Evolutionary conservation across 2,888 invertebrate species (phyloP).

Genomic region (Argynnis bischoffii): DNA sequence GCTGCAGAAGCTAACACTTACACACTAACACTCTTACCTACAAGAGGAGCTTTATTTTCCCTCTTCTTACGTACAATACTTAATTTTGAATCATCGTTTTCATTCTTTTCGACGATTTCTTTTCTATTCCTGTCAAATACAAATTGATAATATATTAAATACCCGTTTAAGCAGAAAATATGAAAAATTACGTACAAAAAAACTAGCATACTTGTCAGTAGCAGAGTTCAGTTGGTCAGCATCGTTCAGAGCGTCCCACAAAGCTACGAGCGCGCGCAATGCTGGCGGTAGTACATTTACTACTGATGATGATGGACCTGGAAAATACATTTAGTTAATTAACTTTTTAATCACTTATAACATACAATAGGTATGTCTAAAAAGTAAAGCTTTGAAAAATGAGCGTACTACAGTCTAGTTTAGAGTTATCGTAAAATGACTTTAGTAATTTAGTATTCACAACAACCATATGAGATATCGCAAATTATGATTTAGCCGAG

Average conservation of each 20-base stretch:
- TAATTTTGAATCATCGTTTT: constrained; percentile 53
- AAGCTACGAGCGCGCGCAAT: constrained; percentile 90
- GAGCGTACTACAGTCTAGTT: too few relatives aligned
- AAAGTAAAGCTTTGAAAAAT: too few relatives aligned
- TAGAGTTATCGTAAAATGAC: too few relatives aligned
- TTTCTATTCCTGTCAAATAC: constrained; percentile 52
- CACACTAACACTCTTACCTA: constrained; percentile 58
- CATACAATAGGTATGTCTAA: too few relatives aligned
- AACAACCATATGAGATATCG: too few relatives aligned
- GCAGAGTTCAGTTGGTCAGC: constrained; percentile 65
- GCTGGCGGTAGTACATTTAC: constrained; percentile 93
- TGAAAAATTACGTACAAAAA: neutral
- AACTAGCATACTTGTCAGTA: constrained; percentile 61
- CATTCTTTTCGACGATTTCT: constrained; percentile 54
- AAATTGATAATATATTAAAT: neutral
- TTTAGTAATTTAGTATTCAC: too few relatives aligned
- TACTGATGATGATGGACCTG: constrained; percentile 60
- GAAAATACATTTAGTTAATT: constrained; percentile 5
- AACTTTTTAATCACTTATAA: neutral
- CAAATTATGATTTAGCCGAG: too few relatives aligned
- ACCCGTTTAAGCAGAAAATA: neutral
- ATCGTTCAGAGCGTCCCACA: constrained; percentile 93
- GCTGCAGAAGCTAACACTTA: too few relatives aligned
- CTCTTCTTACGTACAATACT: constrained; percentile 56
- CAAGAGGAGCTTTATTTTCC: constrained; percentile 60